These are phyloP conservation scores for Bradysia coprophila DNA, from an alignment of 1,140 invertebrate species.

Conservation along the genomic window DNA sequence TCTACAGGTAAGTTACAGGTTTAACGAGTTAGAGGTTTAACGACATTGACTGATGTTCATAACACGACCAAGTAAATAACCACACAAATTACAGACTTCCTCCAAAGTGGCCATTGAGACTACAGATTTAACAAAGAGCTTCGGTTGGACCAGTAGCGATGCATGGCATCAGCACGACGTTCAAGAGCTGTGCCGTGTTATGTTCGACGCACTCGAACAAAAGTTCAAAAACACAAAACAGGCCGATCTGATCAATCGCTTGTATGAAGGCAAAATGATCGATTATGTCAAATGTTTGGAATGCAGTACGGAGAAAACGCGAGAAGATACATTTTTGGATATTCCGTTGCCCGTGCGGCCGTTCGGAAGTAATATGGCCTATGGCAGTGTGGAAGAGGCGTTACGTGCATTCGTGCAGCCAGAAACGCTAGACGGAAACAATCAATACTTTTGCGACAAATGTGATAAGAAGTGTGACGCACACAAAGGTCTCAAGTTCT, in stretches of 20 bases:
- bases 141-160: conserved; percentile 82
- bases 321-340: conserved; percentile 74
- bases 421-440: conserved; percentile 68
- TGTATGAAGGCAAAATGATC: conserved; percentile 62
- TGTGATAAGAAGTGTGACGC: conserved; percentile 82
- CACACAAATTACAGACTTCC: conserved; percentile 55
- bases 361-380: conserved; percentile 60
- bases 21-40: too few species aligned
- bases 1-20: conserved; percentile 41
- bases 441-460: conserved; percentile 80
- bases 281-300: conserved; percentile 85
- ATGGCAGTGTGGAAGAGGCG: conserved; percentile 72
- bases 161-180: conserved; percentile 90
- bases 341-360: conserved; percentile 75
- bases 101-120: conserved; percentile 60
- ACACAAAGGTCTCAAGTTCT: conserved; percentile 80
- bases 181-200: conserved; percentile 76
- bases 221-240: conserved; percentile 74
- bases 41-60: too few species aligned
- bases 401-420: conserved; percentile 70
- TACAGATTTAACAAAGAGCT: conserved; percentile 71
- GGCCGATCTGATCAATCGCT: conserved; percentile 59
- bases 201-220: conserved; percentile 82
- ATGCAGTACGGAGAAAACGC: conserved; percentile 67
- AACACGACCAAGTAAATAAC: too few species aligned